Evolutionary conservation across 2,797 vertebrate species (phyloP).

Genomic region (Orestias chungarensis): DNA sequence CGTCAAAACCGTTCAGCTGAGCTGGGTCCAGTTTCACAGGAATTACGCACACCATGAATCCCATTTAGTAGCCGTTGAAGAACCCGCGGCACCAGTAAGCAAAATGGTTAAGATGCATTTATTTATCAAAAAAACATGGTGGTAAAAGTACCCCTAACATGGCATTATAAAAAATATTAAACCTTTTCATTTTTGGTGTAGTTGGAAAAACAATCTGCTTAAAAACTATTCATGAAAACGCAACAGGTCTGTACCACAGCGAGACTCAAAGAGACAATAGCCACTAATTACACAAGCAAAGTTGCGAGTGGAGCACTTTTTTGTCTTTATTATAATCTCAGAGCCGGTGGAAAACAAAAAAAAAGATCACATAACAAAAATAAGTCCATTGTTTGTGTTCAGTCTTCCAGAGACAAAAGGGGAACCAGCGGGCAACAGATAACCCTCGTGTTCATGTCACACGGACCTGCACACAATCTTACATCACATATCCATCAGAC

Average conservation of each 20-base stretch:
- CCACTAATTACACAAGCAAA: neutral
- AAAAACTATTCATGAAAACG: neutral
- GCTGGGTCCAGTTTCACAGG: slow-evolving; percentile 66
- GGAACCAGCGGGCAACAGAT: slow-evolving; percentile 36
- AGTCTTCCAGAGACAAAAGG: slow-evolving; percentile 30
- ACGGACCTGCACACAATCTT: slow-evolving; percentile 20
- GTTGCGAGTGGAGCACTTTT: slow-evolving; percentile 1
- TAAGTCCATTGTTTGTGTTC: slow-evolving; percentile 17
- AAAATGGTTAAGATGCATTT: slow-evolving; percentile 2
- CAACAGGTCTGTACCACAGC: too few relatives aligned
- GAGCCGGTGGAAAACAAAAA: neutral
- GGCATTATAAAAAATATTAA: neutral
- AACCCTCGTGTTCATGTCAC: slow-evolving; percentile 43
- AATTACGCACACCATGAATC: slow-evolving; percentile 71
- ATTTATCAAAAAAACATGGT: slow-evolving; percentile 12
- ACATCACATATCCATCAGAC: slow-evolving; percentile 35
- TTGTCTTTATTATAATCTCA: neutral
- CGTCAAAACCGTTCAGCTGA: slow-evolving; percentile 44
- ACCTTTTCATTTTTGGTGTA: neutral
- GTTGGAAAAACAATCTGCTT: neutral
- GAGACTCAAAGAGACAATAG: neutral
- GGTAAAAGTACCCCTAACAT: slow-evolving; percentile 8
- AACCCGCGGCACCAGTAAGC: slow-evolving; percentile 48
- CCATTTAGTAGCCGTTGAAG: slow-evolving; percentile 60
- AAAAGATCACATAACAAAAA: slow-evolving; percentile 15